Percentiles rank a stretch among this genome's conserved stretches.
Evolutionary conservation across 2,888 invertebrate genomes (phyloP).

Genomic region (Oscheius onirici): DNA sequence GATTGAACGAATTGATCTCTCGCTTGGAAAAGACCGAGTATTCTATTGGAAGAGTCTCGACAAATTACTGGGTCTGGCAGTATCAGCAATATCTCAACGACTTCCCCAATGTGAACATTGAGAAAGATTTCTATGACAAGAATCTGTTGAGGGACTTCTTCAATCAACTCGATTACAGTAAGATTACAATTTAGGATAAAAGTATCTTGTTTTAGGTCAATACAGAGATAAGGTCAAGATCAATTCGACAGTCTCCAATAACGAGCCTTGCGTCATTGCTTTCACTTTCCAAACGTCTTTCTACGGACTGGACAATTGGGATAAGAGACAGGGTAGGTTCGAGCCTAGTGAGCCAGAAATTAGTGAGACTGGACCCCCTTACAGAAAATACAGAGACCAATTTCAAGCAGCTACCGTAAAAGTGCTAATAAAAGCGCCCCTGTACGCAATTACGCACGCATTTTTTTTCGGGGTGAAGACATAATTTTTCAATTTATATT

Average conservation of each 20-base stretch:
- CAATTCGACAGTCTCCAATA: conserved; percentile 58
- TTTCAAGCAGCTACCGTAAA: too few species aligned
- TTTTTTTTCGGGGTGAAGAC: too few species aligned
- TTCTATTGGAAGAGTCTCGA: conserved; percentile 68
- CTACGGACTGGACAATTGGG: conserved; percentile 71
- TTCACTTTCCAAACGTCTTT: conserved; percentile 70
- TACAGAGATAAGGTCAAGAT: conserved; percentile 65
- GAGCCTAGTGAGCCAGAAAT: too few species aligned
- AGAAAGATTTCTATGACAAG: conserved; percentile 68
- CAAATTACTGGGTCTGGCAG: conserved; percentile 69
- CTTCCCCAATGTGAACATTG: conserved; percentile 67
- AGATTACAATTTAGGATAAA: neutral
- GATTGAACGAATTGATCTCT: conserved; percentile 68
- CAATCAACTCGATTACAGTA: conserved; percentile 66
- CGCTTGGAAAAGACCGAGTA: conserved; percentile 66
- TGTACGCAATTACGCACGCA: too few species aligned
- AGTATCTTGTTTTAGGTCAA: neutral
- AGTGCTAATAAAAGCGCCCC: too few species aligned
- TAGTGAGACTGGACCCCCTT: too few species aligned
- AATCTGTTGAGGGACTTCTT: conserved; percentile 67
- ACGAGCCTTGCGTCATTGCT: conserved; percentile 67
- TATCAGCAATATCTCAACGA: conserved; percentile 70
- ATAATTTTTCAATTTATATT: too few species aligned
- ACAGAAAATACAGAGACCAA: too few species aligned
- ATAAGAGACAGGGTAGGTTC: conserved; percentile 62